Conservation (phyloP, 2,888 invertebrate species). For the Malthinus seriepunctatus region DNA sequence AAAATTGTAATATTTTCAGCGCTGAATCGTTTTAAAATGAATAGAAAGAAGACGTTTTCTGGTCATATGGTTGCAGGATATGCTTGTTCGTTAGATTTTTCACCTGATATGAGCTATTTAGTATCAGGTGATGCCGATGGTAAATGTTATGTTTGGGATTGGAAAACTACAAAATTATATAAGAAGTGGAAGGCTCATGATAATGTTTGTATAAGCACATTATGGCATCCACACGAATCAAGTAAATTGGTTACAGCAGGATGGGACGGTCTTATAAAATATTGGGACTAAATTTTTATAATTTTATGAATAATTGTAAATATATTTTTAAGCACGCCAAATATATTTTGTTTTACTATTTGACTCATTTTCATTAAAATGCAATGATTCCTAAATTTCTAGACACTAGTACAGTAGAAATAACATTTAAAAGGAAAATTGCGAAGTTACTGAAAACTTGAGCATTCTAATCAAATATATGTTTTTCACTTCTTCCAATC, state of each 20-base stretch:
- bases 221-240: conserved; percentile 99
- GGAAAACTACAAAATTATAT: conserved; percentile 98
- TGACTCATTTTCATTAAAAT: too few species aligned
- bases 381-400: too few species aligned
- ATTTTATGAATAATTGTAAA: too few species aligned
- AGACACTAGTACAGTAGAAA: too few species aligned
- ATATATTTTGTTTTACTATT: too few species aligned
- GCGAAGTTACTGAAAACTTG: too few species aligned
- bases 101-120: conserved; percentile 98
- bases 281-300: conserved; percentile 85
- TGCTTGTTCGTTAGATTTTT: conserved; percentile 95
- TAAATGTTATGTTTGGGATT: conserved; percentile 98
- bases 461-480: too few species aligned
- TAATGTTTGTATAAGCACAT: conserved; percentile 88
- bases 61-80: conserved; percentile 99
- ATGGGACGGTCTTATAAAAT: conserved; percentile 98
- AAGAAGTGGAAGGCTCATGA: conserved; percentile 99
- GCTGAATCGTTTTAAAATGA: conserved; percentile 95
- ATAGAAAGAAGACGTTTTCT: conserved; percentile 95
- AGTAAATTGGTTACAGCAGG: conserved; percentile 97
- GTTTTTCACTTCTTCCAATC: too few species aligned
- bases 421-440: too few species aligned
- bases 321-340: too few species aligned
- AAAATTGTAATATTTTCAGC: conserved; percentile 98
- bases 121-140: conserved; percentile 99